These are phyloP conservation scores for Poecilia picta DNA, from an alignment of 2,797 vertebrate genomes.

Conservation along the genomic window DNA sequence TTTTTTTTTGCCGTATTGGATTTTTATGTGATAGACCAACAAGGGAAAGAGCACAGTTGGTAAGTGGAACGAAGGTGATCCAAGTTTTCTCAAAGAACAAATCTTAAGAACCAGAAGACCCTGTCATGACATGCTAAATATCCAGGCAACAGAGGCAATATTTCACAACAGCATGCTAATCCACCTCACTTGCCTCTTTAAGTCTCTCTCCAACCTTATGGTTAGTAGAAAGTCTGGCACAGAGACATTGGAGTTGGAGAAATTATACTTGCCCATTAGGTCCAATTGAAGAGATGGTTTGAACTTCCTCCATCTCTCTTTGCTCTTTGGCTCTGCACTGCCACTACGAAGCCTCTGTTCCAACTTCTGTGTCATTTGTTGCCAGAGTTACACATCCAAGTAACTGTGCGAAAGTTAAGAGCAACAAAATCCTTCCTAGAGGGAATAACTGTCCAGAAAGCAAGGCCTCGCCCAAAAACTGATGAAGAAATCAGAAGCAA, in stretches of 20 bases:
- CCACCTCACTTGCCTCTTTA: neutral
- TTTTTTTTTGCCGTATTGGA: rapidly evolving
- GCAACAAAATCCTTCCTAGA: neutral
- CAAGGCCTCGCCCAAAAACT: too few species aligned
- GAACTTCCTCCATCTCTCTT: neutral
- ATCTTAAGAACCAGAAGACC: neutral
- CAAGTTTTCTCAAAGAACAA: neutral
- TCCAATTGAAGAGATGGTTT: neutral
- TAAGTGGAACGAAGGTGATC: neutral
- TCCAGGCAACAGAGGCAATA: neutral
- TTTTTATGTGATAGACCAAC: neutral
- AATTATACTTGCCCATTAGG: neutral
- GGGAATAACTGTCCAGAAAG: too few species aligned
- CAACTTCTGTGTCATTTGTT: neutral
- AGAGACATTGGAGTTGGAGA: neutral
- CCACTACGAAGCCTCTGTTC: neutral
- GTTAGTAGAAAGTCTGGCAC: neutral
- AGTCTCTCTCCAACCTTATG: neutral
- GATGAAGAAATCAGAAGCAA: too few species aligned
- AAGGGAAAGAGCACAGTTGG: neutral
- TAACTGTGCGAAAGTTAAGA: neutral
- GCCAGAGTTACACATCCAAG: neutral
- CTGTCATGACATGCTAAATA: neutral
- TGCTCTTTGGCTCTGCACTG: neutral
- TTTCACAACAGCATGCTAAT: neutral